Evolutionary conservation across 2,113 vertebrate genomes (phyloP), one percentile per base, ranked within the genome.

Genomic region (Gnathonemus longibarbis): DNA sequence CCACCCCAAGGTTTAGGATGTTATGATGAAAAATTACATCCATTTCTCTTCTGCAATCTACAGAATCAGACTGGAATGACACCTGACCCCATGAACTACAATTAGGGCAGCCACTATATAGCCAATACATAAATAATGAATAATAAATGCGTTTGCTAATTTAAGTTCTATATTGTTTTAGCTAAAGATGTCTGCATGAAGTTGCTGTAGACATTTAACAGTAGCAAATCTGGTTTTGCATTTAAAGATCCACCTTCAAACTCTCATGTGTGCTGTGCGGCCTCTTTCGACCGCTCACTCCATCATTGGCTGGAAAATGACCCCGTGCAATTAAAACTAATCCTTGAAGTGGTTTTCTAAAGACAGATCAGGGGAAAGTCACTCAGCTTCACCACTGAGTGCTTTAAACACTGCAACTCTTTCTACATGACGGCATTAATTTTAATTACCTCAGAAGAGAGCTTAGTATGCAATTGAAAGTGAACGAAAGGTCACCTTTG

Each of bases 361-460:
- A 58, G 87, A 42, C 39, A 42, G 19, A 45, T 88, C 50, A 45
- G 52, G 42, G 87, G 31, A 24, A 58, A 42, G 74, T 42, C 74
- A 80, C 31, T 80, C 74, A 80, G 74, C 74, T 42, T 42, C 74
- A 39, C 35, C 13, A 80, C 74, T 80, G 74, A 80, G 35, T 80
- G 74, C 31, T 80, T 80, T 42, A 80, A 35, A 80, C 35, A 80
- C 74, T 80, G 74, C 35, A 42, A 42, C 74, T 80, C 74, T 80
- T 35, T 80, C n/a, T 42, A 80, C 74, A 80, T 80, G 74, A 19
- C 10, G 35, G 74, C 74, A 42, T 80, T 80, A 2, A 80, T 80
- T 80, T 80, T 80, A 80, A 80, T 80, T 80, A 42, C 74, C 74
- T 80, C 74, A 80, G 74, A 80, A 80, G 74, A 80, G 74, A 80